Evolutionary conservation across 2,113 vertebrate genomes (phyloP).

Genomic region (Pelmatolapia mariae): DNA sequence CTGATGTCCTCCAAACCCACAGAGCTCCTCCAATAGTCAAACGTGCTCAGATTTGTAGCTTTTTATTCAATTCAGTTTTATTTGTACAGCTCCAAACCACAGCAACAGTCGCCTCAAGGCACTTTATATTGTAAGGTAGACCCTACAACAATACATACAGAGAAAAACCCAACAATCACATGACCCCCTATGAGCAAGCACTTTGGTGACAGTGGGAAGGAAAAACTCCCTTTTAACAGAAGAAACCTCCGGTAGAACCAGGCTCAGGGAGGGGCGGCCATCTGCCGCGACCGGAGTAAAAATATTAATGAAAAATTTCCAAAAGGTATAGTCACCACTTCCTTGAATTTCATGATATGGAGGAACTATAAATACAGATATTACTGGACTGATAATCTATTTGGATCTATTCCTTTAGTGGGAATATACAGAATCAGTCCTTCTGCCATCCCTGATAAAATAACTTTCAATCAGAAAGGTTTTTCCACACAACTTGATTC

Average conservation of each 20-base stretch:
- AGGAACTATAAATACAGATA: not conserved
- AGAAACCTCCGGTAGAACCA: fast-evolving
- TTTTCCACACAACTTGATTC: not conserved
- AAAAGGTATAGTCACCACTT: not conserved
- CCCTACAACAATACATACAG: no score
- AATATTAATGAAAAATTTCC: not conserved
- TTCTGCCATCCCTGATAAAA: not conserved
- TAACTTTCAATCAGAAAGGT: not conserved
- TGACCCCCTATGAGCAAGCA: no score
- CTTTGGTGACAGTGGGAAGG: no score
- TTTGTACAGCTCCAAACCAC: no score
- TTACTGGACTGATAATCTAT: not conserved
- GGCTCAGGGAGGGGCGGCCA: not conserved
- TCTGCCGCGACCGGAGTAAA: fast-evolving
- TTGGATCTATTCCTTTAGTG: not conserved
- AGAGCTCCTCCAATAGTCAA: no score
- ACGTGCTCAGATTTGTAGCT: no score
- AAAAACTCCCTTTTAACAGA: not conserved
- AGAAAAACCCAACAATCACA: no score
- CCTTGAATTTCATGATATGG: not conserved
- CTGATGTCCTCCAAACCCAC: no score
- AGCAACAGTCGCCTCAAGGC: no score
- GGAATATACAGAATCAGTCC: not conserved
- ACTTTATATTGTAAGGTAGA: no score
- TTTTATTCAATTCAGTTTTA: no score